Evolutionary conservation across 2,888 invertebrate species (phyloP), one percentile per base, ranked within the genome.

Genomic region (Watsonalla binaria): DNA sequence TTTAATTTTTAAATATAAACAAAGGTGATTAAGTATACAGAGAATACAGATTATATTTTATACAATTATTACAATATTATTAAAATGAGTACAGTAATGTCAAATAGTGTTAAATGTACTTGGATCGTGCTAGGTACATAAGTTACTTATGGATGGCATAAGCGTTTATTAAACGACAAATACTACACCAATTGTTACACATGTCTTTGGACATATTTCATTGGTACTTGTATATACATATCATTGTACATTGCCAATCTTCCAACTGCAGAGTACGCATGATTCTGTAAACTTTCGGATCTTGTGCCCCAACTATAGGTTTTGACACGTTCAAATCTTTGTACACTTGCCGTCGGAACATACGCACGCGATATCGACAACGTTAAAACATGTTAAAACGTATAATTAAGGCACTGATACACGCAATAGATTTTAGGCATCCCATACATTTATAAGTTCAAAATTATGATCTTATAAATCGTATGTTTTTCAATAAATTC

Each of bases 11-110:
- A 90, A 90, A 87, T 89, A 90, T 89, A 84, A 85, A 86, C 86
- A 87, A 88, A 84, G 85, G 87, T 90, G 90, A 90, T 89, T 90
- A 88, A 86, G 88, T 90, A 90, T 90, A 90, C 90, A 90, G 90
- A 90, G 87, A 90, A 89, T 89, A 90, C 85, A 90, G 90, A 90
- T 90, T 89, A 90, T 90, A 90, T 90, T 90, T 90, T 90, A 90
- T 90, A 90, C 90, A 90, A 88, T 90, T 90, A 90, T 90, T 90
- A 90, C 87, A 87, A 86, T 89, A 89, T 90, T 89, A 89, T 88
- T 86, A 86, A 84, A 82, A 76, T 50, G 63, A 65, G 61, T 35
- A 58, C 47, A 77, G 84, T 82, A 86, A 83, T 84, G 86, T 88
- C 86, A 83, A 88, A 87, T 90, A 90, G 88, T 80, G 79, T 85